A percentile compares a stretch with the other conserved stretches of the same genome.
phyloP scores from a whole-genome alignment of 2,113 vertebrate genomes.

The Piaya cayana region DNA sequence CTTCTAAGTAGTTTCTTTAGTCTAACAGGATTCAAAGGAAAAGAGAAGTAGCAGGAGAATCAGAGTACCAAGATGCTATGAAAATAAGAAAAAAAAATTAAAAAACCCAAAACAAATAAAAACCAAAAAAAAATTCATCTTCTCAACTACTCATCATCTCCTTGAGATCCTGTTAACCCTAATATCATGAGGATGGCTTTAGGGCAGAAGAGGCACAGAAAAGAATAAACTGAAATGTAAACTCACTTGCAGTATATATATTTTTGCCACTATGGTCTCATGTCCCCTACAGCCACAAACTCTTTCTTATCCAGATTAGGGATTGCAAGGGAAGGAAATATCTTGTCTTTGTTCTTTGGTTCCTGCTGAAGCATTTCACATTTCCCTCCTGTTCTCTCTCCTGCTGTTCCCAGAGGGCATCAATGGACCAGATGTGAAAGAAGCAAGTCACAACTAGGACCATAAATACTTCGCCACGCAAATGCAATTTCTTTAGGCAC shows the following conservation, averaged over 20 bases:
- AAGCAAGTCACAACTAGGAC: conserved; percentile 60
- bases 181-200: background rate
- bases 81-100: too few species aligned
- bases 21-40: background rate
- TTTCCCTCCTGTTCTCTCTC: conserved; percentile 31
- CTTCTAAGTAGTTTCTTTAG: background rate
- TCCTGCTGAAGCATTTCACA: conserved; percentile 44
- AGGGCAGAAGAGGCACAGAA: background rate
- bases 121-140: background rate
- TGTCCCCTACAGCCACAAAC: background rate
- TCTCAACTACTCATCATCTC: background rate
- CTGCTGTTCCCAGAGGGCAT: conserved; percentile 35
- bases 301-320: background rate
- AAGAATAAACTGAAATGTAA: background rate
- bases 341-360: conserved; percentile 34
- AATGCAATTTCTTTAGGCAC: conserved; percentile 48
- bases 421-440: conserved; percentile 64
- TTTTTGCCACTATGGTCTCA: background rate
- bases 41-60: background rate
- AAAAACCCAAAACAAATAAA: too few species aligned
- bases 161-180: background rate
- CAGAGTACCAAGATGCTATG: background rate
- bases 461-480: conserved; percentile 66
- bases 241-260: background rate
- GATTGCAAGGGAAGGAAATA: background rate